A percentile compares a stretch with the other conserved stretches of the same genome.
phyloP scores from a whole-genome alignment of 2,113 vertebrate species.

The Speoplatyrhinus poulsoni region DNA sequence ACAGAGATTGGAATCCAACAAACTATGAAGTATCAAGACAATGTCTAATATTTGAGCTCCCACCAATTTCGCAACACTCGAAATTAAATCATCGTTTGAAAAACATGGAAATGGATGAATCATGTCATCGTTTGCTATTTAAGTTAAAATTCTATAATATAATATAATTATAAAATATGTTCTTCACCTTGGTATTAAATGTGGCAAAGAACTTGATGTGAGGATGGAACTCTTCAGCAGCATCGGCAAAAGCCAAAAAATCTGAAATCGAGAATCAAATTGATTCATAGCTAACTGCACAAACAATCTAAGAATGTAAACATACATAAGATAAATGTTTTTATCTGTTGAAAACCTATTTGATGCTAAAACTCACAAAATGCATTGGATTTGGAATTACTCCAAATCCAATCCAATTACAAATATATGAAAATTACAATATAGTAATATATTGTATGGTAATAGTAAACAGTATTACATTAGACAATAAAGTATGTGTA shows the following conservation, averaged over 20 bases:
- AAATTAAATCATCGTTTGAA: neutral
- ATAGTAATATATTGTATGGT: no score
- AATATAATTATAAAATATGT: neutral
- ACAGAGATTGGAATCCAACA: conserved; percentile 5
- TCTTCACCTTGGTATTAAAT: conserved; percentile 84
- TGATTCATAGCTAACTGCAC: conserved; percentile 16
- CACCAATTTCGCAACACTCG: no score
- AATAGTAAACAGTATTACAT: no score
- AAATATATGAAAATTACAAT: no score
- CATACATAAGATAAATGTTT: neutral
- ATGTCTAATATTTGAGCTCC: neutral
- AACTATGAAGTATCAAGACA: neutral
- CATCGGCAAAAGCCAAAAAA: conserved; percentile 85
- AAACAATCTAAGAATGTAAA: conserved; percentile 19
- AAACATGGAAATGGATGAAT: neutral
- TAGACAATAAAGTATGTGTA: no score
- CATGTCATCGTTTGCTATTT: no score
- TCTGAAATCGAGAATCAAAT: conserved; percentile 74
- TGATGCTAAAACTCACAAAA: neutral
- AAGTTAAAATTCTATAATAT: no score
- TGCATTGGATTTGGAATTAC: no score
- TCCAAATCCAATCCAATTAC: no score
- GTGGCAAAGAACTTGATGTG: conserved; percentile 91
- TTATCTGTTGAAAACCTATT: neutral
- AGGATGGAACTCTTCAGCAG: conserved; percentile 91